These are phyloP conservation scores for Capreolus pygargus DNA, from an alignment of 2,113 vertebrate species.

Conservation along the genomic window DNA sequence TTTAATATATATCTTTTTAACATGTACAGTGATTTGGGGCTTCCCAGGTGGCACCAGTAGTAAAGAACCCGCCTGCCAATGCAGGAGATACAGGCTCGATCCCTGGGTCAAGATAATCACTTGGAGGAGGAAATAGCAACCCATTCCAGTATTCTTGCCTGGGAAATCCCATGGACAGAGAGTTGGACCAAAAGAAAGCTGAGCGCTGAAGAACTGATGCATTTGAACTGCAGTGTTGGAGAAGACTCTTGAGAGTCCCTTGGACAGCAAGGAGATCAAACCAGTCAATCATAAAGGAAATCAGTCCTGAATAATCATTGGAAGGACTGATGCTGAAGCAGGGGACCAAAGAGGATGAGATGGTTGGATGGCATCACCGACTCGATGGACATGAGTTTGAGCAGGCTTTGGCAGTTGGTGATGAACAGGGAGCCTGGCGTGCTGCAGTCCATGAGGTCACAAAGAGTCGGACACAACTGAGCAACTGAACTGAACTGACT, in stretches of 20 bases:
- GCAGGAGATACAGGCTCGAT: background rate
- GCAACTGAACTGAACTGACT: background rate
- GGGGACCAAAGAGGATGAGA: background rate
- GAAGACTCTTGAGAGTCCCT: background rate
- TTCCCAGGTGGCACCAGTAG: background rate
- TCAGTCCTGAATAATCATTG: background rate
- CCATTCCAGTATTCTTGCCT: background rate
- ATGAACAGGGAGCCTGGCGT: background rate
- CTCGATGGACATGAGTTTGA: background rate
- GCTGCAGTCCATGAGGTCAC: background rate
- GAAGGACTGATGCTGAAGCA: background rate
- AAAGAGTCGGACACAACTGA: background rate
- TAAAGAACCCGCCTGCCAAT: background rate
- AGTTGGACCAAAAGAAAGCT: background rate
- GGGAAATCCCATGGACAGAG: background rate
- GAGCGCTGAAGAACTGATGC: background rate
- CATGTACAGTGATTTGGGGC: background rate
- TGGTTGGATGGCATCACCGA: background rate
- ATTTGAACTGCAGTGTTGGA: background rate
- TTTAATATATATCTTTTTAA: background rate
- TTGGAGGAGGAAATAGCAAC: background rate
- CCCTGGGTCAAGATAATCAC: background rate
- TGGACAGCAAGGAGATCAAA: background rate
- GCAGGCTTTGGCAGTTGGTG: background rate
- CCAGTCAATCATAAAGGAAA: background rate